Percentiles rank a stretch among this genome's conserved stretches.
Conservation (phyloP, 2,113 vertebrate genomes). For the Atrichornis clamosus region DNA sequence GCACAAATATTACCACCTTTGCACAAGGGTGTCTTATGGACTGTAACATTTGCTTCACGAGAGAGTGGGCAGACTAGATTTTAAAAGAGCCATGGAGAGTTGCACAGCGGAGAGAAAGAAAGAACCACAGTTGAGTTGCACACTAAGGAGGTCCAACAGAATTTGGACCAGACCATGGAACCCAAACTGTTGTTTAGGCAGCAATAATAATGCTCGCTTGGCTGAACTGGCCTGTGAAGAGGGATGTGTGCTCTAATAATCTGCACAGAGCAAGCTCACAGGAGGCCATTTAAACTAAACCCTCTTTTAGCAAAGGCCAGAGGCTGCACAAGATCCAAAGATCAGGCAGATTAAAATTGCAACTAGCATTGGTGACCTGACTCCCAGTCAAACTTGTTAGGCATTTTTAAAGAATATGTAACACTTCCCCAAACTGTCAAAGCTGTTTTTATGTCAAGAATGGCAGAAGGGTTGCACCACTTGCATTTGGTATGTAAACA, state of each 20-base stretch:
- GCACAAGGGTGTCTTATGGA: rapidly evolving
- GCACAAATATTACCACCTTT: background rate
- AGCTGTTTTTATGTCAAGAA: background rate
- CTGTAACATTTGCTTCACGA: background rate
- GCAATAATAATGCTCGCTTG: background rate
- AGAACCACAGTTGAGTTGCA: background rate
- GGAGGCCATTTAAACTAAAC: background rate
- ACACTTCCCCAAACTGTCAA: rapidly evolving
- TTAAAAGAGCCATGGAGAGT: background rate
- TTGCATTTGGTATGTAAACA: background rate
- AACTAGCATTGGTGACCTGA: background rate
- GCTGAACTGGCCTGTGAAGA: background rate
- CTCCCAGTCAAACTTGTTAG: rapidly evolving
- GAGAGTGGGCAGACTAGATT: background rate
- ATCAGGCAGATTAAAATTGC: background rate
- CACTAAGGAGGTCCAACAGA: background rate
- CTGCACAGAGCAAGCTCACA: background rate
- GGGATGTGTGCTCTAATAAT: background rate
- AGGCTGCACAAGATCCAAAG: background rate
- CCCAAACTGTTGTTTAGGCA: background rate
- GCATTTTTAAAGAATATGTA: background rate
- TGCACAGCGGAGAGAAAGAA: background rate
- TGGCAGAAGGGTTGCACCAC: background rate
- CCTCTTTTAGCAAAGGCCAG: background rate
- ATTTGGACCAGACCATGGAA: background rate